A percentile compares a stretch with the other conserved stretches of the same genome.
These are phyloP conservation scores for Drosophila peninsularis DNA, from an alignment of 2,888 invertebrate genomes.

Conservation along the genomic window DNA sequence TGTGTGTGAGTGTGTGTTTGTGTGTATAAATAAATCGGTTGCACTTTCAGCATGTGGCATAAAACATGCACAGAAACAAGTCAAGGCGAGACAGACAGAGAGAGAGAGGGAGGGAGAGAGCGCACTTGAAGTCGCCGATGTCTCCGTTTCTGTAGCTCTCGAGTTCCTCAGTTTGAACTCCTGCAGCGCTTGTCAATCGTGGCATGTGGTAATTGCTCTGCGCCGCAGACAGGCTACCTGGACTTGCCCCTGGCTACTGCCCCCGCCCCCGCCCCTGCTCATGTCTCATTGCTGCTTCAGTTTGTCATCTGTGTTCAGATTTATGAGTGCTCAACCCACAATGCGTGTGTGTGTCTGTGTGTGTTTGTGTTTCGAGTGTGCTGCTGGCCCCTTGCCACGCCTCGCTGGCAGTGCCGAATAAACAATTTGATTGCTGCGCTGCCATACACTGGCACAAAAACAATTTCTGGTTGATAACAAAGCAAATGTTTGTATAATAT, in stretches of 20 bases:
- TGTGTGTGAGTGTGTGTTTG: slow-evolving; percentile 9
- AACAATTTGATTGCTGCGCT: slow-evolving; percentile 36
- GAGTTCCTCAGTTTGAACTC: slow-evolving; percentile 48
- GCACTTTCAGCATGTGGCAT: slow-evolving; percentile 72
- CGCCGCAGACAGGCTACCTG: slow-evolving; percentile 37
- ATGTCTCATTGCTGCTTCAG: slow-evolving; percentile 2
- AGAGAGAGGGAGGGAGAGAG: slow-evolving; percentile 33
- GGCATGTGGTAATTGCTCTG: slow-evolving; percentile 76
- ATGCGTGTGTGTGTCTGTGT: slow-evolving; percentile 23
- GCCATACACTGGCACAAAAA: slow-evolving; percentile 7
- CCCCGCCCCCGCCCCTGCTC: not conserved
- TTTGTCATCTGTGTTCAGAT: slow-evolving; percentile 42
- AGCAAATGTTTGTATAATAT: slow-evolving; percentile 3
- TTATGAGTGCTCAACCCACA: slow-evolving; percentile 55
- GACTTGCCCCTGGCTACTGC: slow-evolving; percentile 7
- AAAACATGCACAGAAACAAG: slow-evolving; percentile 25
- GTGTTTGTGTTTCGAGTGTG: slow-evolving; percentile 18
- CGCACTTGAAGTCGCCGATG: slow-evolving; percentile 73
- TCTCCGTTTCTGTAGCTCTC: slow-evolving; percentile 9
- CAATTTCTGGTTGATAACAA: slow-evolving; percentile 2
- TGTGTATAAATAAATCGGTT: slow-evolving; percentile 66
- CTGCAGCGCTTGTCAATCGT: slow-evolving; percentile 72
- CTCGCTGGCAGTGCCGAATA: slow-evolving; percentile 36
- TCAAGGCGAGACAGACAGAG: slow-evolving; percentile 13
- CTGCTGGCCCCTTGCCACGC: slow-evolving; percentile 54